phyloP scores from a whole-genome alignment of 2,888 invertebrate genomes.

The Oligia fasciuncula region DNA sequence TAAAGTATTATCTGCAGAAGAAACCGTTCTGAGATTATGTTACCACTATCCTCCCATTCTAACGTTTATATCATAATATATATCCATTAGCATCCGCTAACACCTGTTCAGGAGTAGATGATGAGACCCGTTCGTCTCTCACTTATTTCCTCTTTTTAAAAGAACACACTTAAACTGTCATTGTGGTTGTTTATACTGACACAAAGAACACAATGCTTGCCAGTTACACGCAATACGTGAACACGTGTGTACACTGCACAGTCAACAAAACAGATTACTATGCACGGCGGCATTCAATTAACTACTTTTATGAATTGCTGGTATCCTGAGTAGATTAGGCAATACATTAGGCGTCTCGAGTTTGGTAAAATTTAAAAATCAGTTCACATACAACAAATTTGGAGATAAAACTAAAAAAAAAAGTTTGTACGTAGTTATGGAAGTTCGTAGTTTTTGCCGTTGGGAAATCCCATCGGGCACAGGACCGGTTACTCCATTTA shows the following conservation, averaged over 20 bases:
- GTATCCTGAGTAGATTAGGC: neutral
- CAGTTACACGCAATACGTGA: neutral
- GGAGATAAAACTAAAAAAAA: neutral
- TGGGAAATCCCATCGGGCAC: no score
- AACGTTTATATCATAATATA: neutral
- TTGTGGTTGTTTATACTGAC: constrained; percentile 7
- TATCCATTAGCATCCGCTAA: neutral
- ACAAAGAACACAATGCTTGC: neutral
- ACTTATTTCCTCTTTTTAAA: constrained; percentile 18
- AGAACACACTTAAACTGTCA: constrained; percentile 27
- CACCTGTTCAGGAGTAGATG: neutral
- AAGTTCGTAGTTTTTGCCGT: no score
- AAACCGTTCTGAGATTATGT: neutral
- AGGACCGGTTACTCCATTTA: no score
- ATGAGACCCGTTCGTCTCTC: neutral
- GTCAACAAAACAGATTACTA: neutral
- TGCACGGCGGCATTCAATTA: neutral
- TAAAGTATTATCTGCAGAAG: neutral
- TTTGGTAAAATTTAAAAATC: neutral
- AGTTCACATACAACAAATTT: neutral
- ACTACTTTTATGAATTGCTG: neutral
- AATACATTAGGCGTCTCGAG: neutral
- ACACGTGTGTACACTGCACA: neutral
- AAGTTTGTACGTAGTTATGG: neutral
- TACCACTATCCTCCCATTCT: neutral